These are phyloP conservation scores for Bombus picipes DNA, from an alignment of 1,140 invertebrate genomes.

Conservation along the genomic window DNA sequence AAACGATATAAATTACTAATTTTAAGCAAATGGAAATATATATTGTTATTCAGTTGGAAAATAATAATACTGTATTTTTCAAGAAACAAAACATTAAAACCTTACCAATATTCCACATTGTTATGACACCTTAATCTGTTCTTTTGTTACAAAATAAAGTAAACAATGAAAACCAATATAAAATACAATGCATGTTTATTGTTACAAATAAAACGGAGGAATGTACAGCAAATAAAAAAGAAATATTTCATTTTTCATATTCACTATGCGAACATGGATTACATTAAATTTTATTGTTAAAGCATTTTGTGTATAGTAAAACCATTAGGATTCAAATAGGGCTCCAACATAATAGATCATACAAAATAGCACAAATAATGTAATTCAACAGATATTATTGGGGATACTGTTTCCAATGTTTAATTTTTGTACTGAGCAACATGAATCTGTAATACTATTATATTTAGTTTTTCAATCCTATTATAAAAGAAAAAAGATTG, in stretches of 20 bases:
- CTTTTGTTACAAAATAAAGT: conserved; percentile 1
- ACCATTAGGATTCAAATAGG: no score
- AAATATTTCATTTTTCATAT: conserved; percentile 4
- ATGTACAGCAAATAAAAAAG: conserved; percentile 30
- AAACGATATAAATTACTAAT: neutral
- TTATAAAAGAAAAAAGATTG: neutral
- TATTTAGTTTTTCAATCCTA: neutral
- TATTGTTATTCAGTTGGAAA: neutral
- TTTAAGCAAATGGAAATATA: neutral
- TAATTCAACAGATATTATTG: neutral
- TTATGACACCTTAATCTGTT: neutral
- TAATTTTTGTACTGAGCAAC: neutral
- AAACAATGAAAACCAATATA: neutral
- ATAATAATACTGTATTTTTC: conserved; percentile 23
- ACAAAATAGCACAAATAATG: neutral
- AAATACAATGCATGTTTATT: conserved; percentile 31
- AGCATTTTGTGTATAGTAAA: no score
- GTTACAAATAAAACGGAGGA: conserved; percentile 1
- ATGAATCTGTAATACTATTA: conserved; percentile 1
- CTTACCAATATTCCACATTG: neutral
- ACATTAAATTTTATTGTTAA: neutral
- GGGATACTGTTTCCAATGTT: neutral
- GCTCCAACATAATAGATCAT: neutral
- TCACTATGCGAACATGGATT: neutral
- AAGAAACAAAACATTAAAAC: neutral